A percentile compares a stretch with the other conserved stretches of the same genome.
These are phyloP conservation scores for Hirundichthys speculiger DNA, from an alignment of 2,113 vertebrate genomes.

Conservation along the genomic window DNA sequence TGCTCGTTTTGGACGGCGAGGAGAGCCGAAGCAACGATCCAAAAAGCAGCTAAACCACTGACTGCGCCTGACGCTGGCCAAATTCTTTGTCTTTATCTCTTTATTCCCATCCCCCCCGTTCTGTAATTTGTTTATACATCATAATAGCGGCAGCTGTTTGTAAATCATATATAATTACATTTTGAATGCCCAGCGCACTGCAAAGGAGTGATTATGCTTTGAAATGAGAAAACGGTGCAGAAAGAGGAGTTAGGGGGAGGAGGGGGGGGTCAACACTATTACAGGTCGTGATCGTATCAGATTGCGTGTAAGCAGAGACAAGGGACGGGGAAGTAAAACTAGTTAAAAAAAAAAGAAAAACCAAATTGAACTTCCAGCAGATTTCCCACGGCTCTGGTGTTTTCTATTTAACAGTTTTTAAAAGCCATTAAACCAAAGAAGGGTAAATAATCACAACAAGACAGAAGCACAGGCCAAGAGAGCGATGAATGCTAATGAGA, in stretches of 20 bases:
- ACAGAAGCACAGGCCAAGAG: conserved; percentile 44
- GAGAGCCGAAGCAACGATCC: conserved; percentile 59
- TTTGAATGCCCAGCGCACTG: conserved; percentile 56
- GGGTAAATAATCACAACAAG: conserved; percentile 67
- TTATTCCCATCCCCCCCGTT: conserved; percentile 42
- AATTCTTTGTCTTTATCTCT: conserved; percentile 59
- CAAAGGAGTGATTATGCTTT: conserved; percentile 50
- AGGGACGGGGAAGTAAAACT: conserved; percentile 23
- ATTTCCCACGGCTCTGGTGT: conserved; percentile 50
- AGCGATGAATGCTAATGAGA: conserved; percentile 48
- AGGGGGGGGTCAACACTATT: conserved; percentile 25
- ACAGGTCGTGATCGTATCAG: conserved; percentile 60
- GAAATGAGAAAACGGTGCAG: conserved; percentile 42
- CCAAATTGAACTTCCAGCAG: conserved; percentile 54
- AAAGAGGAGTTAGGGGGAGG: background rate
- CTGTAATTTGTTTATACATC: conserved; percentile 70
- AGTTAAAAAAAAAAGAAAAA: conserved; percentile 54
- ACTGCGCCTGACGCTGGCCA: conserved; percentile 46
- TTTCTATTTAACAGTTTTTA: conserved; percentile 68
- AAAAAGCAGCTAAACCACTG: conserved; percentile 59
- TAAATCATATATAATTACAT: conserved; percentile 79
- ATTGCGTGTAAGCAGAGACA: conserved; percentile 41
- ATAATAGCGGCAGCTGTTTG: conserved; percentile 75
- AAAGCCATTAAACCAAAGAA: conserved; percentile 61
- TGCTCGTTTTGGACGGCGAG: conserved; percentile 50